phyloP scores from a whole-genome alignment of 2,113 vertebrate genomes.

The Melanotaenia duboulayi region DNA sequence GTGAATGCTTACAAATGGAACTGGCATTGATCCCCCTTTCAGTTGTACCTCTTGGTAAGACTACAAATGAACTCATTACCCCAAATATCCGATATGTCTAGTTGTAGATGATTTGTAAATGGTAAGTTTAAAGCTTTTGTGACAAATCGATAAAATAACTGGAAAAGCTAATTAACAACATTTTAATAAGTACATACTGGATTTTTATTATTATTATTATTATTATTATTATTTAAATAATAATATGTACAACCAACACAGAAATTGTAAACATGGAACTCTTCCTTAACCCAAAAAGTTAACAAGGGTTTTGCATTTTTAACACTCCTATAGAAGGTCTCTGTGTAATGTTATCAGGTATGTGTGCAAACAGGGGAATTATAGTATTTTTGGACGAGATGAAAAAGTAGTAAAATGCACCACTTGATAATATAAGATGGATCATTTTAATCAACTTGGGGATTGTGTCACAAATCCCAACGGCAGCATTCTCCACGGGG shows the following conservation, averaged over 20 bases:
- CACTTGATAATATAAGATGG: too few species aligned
- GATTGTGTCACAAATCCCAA: too few species aligned
- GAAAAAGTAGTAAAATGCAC: too few species aligned
- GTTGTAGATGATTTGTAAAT: background rate
- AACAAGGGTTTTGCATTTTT: background rate
- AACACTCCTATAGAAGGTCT: background rate
- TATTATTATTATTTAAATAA: too few species aligned
- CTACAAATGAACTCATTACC: constrained; percentile 4
- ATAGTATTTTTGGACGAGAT: too few species aligned
- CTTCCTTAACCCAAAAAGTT: background rate
- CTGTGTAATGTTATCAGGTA: too few species aligned
- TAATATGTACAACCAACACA: fast-evolving
- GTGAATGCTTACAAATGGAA: background rate
- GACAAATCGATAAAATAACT: constrained; percentile 5
- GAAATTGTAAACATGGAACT: background rate
- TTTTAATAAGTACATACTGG: too few species aligned
- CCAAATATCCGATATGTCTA: constrained; percentile 3
- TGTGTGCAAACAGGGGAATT: too few species aligned
- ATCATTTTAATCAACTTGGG: too few species aligned
- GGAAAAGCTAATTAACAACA: background rate
- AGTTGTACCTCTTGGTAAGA: background rate
- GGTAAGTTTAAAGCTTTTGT: constrained; percentile 2
- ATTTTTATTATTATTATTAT: too few species aligned
- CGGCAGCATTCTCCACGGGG: too few species aligned
- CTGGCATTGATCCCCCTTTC: constrained; percentile 9